phyloP scores from a whole-genome alignment of 2,888 invertebrate species.

The Phalera bucephala region DNA sequence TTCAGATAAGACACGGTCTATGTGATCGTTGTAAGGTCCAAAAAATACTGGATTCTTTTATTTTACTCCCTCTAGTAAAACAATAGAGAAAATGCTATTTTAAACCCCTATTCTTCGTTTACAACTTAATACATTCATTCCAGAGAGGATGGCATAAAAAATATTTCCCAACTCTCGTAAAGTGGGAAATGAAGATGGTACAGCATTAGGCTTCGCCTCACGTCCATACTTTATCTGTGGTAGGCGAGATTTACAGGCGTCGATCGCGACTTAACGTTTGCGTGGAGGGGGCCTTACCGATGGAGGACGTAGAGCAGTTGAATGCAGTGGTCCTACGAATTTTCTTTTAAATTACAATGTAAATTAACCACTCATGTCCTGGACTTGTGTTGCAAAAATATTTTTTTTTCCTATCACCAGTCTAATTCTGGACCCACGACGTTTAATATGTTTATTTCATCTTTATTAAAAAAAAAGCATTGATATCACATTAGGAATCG shows the following conservation, averaged over 20 bases:
- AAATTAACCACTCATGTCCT: no score
- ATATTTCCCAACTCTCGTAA: constrained; percentile 22
- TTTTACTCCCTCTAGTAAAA: no score
- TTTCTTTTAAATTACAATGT: background rate
- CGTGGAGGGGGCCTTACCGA: constrained; percentile 36
- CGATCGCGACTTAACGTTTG: constrained; percentile 46
- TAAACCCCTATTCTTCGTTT: constrained; percentile 4
- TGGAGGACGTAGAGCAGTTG: constrained; percentile 3
- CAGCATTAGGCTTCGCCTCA: constrained; percentile 47
- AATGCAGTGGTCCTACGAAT: constrained; percentile 4
- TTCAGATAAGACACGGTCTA: no score
- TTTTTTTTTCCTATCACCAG: no score
- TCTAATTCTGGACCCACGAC: no score
- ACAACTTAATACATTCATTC: constrained; percentile 30
- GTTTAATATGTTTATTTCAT: no score
- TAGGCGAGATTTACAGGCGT: constrained; percentile 48
- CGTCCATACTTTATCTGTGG: constrained; percentile 52
- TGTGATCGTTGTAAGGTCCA: no score
- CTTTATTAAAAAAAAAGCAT: no score
- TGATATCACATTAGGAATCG: no score
- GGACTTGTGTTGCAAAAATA: no score
- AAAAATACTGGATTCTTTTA: no score
- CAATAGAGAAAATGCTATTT: no score
- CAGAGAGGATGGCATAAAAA: constrained; percentile 23
- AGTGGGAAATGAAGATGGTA: constrained; percentile 32